A percentile compares a stretch with the other conserved stretches of the same genome.
Conservation (phyloP, 2,113 vertebrate species). For the Pantherophis guttatus region DNA sequence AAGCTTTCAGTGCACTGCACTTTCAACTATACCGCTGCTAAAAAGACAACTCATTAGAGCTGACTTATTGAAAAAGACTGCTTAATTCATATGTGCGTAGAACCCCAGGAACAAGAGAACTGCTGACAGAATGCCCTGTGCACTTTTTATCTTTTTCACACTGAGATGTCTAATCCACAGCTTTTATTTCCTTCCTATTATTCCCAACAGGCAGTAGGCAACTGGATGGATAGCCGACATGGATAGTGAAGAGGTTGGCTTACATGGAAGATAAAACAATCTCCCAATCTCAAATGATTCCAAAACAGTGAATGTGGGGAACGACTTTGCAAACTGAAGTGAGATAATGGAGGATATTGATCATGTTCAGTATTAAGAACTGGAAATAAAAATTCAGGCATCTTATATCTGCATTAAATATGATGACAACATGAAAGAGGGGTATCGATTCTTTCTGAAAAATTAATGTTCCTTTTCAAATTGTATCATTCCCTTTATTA, state of each 20-base stretch:
- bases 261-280: background rate
- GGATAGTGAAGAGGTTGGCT: background rate
- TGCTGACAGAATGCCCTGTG: background rate
- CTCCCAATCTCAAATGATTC: background rate
- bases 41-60: slow-evolving; percentile 19
- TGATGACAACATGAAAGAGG: background rate
- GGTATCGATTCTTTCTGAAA: background rate
- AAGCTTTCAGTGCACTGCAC: slow-evolving; percentile 30
- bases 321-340: background rate
- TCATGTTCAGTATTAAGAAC: background rate
- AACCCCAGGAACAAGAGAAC: background rate
- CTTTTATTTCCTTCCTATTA: background rate
- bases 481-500: background rate
- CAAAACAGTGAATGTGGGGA: background rate
- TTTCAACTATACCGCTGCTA: slow-evolving; percentile 30
- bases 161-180: background rate
- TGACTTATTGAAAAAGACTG: background rate
- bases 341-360: background rate
- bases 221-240: background rate
- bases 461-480: background rate
- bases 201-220: background rate
- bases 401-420: background rate
- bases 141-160: background rate
- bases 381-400: background rate
- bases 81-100: background rate